Evolutionary conservation across 2,888 invertebrate species (phyloP), one percentile per base, ranked within the genome.

Genomic region (Busseola fusca): DNA sequence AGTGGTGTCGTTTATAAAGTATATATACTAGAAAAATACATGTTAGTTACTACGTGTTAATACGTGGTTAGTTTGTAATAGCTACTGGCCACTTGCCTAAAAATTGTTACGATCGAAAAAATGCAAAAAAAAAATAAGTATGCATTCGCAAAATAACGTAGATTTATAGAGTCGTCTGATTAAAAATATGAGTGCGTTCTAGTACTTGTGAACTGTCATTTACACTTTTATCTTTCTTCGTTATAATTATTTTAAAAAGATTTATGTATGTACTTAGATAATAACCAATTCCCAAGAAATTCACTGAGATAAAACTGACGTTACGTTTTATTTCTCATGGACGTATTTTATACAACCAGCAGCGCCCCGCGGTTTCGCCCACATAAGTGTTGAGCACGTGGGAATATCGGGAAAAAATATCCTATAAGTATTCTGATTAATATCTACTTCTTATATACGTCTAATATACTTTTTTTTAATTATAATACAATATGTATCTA

Each of bases 21-120:
- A 72, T 5, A 27, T 48, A n/a, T n/a, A n/a, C 3, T 1, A 27
- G 25, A 25, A 37, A 72, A n/a, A 54, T 25, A 18, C n/a, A 40
- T 50, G 63, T 48, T n/a, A n/a, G n/a, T n/a, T n/a, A n/a, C n/a
- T n/a, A n/a, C n/a, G n/a, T n/a, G n/a, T n/a, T n/a, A n/a, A n/a
- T n/a, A n/a, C n/a, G n/a, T n/a, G 30, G 59, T 54, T 65, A 75
- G 6, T 75, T 37, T 60, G 69, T 40, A 69, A 76, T 59, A 78
- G 30, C 16, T 52, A 18, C 69, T 80, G 74, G 78, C 70, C 34
- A 58, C 7, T 74, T 76, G 76, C 74, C 79, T 60, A 74, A 69
- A 12, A 52, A 42, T 59, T 74, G 62, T 40, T 27, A 62, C 60
- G 71, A 25, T 27, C 14, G 40, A 14, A 76, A 64, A 69, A 50